Evolutionary conservation across 2,113 vertebrate genomes (phyloP).

Genomic region (Notarius lentiginosus): DNA sequence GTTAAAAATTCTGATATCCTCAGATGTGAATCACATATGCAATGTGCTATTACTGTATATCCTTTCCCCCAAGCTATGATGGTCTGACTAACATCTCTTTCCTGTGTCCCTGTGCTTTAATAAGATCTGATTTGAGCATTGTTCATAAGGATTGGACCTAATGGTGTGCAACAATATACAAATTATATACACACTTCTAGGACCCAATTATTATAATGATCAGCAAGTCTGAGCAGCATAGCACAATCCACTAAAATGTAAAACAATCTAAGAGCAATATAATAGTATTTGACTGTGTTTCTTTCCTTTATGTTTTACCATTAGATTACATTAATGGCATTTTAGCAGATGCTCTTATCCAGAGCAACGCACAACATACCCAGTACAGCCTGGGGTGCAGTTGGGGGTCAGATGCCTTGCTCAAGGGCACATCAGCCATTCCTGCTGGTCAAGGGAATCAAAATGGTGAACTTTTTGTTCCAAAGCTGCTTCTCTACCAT

Average conservation of each 20-base stretch:
- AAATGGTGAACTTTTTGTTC: too few species aligned
- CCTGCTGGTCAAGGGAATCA: too few species aligned
- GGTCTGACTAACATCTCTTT: neutral
- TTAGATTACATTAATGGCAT: neutral
- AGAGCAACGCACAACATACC: too few species aligned
- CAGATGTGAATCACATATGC: neutral
- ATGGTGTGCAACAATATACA: neutral
- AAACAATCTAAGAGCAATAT: neutral
- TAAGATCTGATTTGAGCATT: neutral
- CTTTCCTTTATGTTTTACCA: neutral
- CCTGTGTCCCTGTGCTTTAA: neutral
- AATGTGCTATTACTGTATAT: neutral
- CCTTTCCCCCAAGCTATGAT: neutral
- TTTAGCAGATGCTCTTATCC: too few species aligned
- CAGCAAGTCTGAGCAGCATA: neutral
- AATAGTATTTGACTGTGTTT: neutral
- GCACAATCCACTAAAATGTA: neutral
- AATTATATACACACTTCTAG: neutral
- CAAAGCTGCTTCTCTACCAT: too few species aligned
- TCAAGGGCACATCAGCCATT: too few species aligned
- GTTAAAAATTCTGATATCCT: neutral
- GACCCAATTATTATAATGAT: neutral
- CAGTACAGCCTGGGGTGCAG: too few species aligned
- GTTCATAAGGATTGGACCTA: neutral
- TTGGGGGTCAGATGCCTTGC: too few species aligned